Percentiles rank a stretch among this genome's conserved stretches.
Conservation (phyloP, 2,888 invertebrate genomes). For the Agonopterix arenella region DNA sequence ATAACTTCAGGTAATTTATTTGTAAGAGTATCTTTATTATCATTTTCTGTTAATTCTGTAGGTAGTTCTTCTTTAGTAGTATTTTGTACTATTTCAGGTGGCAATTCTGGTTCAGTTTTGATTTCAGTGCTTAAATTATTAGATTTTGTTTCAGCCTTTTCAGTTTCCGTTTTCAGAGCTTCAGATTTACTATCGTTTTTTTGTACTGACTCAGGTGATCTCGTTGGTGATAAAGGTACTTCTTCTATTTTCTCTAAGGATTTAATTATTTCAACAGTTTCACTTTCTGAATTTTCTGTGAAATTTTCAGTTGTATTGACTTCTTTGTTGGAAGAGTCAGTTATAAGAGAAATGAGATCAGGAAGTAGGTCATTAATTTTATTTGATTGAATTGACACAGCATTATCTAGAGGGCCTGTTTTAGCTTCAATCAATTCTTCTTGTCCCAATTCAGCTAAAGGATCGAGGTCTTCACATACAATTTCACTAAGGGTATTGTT, state of each 20-base stretch:
- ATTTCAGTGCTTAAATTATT: neutral
- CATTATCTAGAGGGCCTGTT: too few species aligned
- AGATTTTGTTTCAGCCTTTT: conserved; percentile 15
- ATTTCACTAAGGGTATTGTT: neutral
- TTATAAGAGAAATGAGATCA: neutral
- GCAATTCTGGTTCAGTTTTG: conserved; percentile 26
- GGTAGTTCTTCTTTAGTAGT: conserved; percentile 23
- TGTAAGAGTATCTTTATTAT: neutral
- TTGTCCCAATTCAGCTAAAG: neutral
- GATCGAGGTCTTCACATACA: neutral
- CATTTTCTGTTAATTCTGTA: conserved; percentile 8
- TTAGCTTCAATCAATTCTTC: neutral
- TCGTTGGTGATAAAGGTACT: conserved; percentile 10
- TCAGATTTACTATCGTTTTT: conserved; percentile 14
- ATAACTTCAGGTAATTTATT: neutral
- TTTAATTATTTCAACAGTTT: too few species aligned
- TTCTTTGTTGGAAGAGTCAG: neutral
- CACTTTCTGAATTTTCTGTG: too few species aligned
- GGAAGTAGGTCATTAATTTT: neutral
- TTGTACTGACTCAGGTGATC: conserved; percentile 47
- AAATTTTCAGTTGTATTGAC: too few species aligned
- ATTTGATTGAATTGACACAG: too few species aligned
- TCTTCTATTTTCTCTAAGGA: too few species aligned
- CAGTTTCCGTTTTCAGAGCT: conserved; percentile 8
- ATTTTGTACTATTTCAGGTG: conserved; percentile 64